Evolutionary conservation across 1,140 invertebrate species (phyloP), one percentile per base, ranked within the genome.

Genomic region (Ceratina australensis): DNA sequence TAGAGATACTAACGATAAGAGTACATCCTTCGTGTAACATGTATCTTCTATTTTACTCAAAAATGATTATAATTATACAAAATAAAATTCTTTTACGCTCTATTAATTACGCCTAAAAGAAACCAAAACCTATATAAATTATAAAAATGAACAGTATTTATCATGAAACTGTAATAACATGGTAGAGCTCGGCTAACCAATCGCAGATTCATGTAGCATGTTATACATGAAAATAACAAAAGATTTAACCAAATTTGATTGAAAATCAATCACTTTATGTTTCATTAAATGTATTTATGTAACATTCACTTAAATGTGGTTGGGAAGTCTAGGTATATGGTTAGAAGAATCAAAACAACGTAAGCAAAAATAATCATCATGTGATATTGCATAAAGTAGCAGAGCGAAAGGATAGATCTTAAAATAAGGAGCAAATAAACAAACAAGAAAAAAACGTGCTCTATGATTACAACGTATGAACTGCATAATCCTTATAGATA

Each of bases 291-390:
- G 59, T 24, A 69, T 24, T 59, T 26, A 20, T 26, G 13, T 52
- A 20, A 60, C 47, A 60, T 61, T 54, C 13, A 59, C 47, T 10
- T 28, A 16, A 56, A 47, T 77, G 15, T 26, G 42, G 42, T 63
- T 8, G 18, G 16, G 60, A 69, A 54, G 24, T 54, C 8, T 8
- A 69, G 50, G 47, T 56, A 59, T 18, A 26, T 59, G 76, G 68
- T 78, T 78, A 78, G 60, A 72, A 50, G 24, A 22, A 52, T 72
- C 50, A 56, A 64, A 78, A 78, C 68, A 78, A 65, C 33, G 56
- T 78, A 13, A 63, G 20, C 26, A 56, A 26, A 22, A 42, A 72
- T 72, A 42, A 72, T 72, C 4, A 47, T 49, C 49, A 50, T 7
- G 28, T 3, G 13, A 20, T 59, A 33, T 50, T 2, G 26, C 49